These are phyloP conservation scores for Neostethus bicornis DNA, from an alignment of 2,797 vertebrate genomes.

Conservation along the genomic window DNA sequence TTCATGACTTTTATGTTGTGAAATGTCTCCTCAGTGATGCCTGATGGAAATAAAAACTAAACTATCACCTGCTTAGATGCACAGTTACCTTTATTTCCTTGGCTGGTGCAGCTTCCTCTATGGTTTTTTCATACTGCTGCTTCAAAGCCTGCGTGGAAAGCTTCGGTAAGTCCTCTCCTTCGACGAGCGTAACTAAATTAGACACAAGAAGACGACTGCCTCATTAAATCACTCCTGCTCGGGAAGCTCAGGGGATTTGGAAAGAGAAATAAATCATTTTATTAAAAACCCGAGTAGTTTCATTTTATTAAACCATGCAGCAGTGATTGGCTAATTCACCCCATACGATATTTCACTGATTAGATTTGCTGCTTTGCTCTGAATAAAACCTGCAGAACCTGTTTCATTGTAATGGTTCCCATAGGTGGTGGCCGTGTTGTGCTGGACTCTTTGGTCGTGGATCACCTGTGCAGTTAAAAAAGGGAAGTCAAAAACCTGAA, in stretches of 20 bases:
- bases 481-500: no score
- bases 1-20: slow-evolving; percentile 47
- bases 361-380: slow-evolving; percentile 59
- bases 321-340: slow-evolving; percentile 72
- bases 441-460: slow-evolving; percentile 74
- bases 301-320: slow-evolving; percentile 72
- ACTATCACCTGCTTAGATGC: slow-evolving; percentile 48
- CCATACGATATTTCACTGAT: slow-evolving; percentile 71
- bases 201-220: slow-evolving; percentile 71
- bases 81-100: slow-evolving; percentile 92
- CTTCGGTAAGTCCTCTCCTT: slow-evolving; percentile 87
- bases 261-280: slow-evolving; percentile 73
- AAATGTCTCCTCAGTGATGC: slow-evolving; percentile 26
- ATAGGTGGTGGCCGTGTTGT: slow-evolving; percentile 71
- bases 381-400: slow-evolving; percentile 76
- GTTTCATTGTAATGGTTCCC: slow-evolving; percentile 80
- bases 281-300: slow-evolving; percentile 74
- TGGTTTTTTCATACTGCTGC: slow-evolving; percentile 91
- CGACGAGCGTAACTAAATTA: slow-evolving; percentile 81
- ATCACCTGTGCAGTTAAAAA: slow-evolving; percentile 65
- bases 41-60: slow-evolving; percentile 17
- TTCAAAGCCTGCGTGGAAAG: slow-evolving; percentile 92
- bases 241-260: slow-evolving; percentile 58
- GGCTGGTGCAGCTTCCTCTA: slow-evolving; percentile 79
- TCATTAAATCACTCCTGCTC: slow-evolving; percentile 70